These are phyloP conservation scores for Exephanes ischioxanthus DNA, from an alignment of 2,888 invertebrate genomes.

Conservation along the genomic window DNA sequence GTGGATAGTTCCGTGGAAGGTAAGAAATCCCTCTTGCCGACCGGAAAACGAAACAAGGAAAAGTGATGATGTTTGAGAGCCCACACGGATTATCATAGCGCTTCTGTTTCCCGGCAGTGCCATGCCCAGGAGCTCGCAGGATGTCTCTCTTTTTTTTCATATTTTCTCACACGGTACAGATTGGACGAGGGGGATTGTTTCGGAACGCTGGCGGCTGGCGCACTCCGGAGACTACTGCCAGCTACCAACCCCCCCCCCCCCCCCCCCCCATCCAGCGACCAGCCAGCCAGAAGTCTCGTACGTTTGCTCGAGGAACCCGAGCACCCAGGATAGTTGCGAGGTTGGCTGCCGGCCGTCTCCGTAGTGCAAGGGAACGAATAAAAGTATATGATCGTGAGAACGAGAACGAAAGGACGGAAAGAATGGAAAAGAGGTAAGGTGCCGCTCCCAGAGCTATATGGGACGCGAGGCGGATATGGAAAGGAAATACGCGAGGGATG, in stretches of 20 bases:
- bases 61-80: slow-evolving; percentile 27
- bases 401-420: slow-evolving; percentile 33
- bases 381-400: slow-evolving; percentile 36
- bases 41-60: slow-evolving; percentile 1
- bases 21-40: background rate
- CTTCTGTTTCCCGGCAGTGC: slow-evolving; percentile 2
- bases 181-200: slow-evolving; percentile 18
- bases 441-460: slow-evolving; percentile 63
- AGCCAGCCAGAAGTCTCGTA: slow-evolving; percentile 57
- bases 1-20: background rate
- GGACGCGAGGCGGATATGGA: slow-evolving; percentile 33
- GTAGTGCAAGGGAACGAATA: slow-evolving; percentile 43
- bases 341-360: slow-evolving; percentile 29
- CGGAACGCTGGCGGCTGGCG: slow-evolving; percentile 41
- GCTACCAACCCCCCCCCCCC: slow-evolving; percentile 13
- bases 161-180: slow-evolving; percentile 23
- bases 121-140: background rate
- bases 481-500: slow-evolving; percentile 61
- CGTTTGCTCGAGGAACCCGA: slow-evolving; percentile 54
- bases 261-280: slow-evolving; percentile 33
- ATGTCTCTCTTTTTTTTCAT: slow-evolving; percentile 12
- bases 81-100: slow-evolving; percentile 36
- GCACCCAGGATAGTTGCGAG: slow-evolving; percentile 11
- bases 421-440: slow-evolving; percentile 64
- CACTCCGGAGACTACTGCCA: slow-evolving; percentile 16